phyloP scores from a whole-genome alignment of 2,113 vertebrate species.

The Aramus guarauna region DNA sequence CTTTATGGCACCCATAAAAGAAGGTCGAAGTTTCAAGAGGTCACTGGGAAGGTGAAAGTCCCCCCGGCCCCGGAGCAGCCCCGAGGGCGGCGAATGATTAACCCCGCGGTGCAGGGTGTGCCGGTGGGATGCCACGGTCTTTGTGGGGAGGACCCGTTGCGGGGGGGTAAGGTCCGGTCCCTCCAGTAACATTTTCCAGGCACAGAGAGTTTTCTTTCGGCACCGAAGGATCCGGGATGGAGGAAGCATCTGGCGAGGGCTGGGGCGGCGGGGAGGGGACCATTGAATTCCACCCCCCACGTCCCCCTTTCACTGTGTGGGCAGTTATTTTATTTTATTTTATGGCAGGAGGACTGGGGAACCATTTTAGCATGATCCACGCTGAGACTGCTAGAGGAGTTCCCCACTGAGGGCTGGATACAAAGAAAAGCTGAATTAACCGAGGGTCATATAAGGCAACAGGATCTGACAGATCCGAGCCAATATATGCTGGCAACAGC shows the following conservation, averaged over 20 bases:
- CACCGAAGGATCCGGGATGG: not conserved
- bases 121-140: rapidly evolving
- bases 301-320: constrained; percentile 33
- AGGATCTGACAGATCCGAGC: constrained; percentile 64
- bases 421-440: constrained; percentile 63
- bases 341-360: constrained; percentile 30
- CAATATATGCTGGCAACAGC: constrained; percentile 63
- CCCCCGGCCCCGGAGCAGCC: not conserved
- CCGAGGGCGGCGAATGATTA: not conserved
- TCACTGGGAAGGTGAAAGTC: not conserved
- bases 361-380: constrained; percentile 46
- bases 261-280: not conserved
- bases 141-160: rapidly evolving
- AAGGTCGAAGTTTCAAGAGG: constrained; percentile 19
- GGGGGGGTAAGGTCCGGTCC: not conserved
- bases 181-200: not conserved
- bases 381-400: constrained; percentile 38
- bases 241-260: constrained; percentile 39
- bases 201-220: not conserved
- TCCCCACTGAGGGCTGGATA: constrained; percentile 59
- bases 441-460: constrained; percentile 65
- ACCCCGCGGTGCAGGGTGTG: not conserved
- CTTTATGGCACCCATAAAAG: constrained; percentile 50
- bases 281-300: constrained; percentile 41
- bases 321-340: constrained; percentile 52